Conservation (phyloP, 2,888 invertebrate species). For the Lasius fuliginosus region DNA sequence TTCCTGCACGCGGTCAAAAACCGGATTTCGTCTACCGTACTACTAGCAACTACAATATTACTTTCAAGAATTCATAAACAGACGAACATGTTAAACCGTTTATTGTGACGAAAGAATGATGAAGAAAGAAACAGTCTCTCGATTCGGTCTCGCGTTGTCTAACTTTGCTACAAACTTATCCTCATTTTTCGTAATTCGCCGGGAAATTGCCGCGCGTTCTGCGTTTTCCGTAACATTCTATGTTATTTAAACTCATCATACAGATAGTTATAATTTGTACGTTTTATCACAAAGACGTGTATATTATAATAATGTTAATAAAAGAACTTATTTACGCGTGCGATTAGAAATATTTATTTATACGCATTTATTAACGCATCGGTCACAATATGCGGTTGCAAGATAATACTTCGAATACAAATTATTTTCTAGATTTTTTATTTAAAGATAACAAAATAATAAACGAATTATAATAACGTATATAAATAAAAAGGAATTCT, state of each 20-base stretch:
- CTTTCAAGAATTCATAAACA: conserved; percentile 70
- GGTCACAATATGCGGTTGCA: not conserved
- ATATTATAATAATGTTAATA: not conserved
- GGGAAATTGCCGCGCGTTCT: not conserved
- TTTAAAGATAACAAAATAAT: not conserved
- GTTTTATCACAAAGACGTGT: not conserved
- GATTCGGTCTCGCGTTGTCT: conserved; percentile 74
- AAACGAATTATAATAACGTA: no score
- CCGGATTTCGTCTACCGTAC: conserved; percentile 65
- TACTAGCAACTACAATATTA: conserved; percentile 50
- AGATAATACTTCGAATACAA: not conserved
- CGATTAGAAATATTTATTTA: not conserved
- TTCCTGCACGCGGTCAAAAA: conserved; percentile 62
- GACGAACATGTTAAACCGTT: conserved; percentile 80
- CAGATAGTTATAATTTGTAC: not conserved
- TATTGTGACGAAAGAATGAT: no score
- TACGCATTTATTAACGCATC: not conserved
- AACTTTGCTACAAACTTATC: conserved; percentile 65
- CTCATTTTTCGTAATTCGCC: conserved; percentile 39
- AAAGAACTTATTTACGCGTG: not conserved
- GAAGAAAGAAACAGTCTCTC: conserved; percentile 75
- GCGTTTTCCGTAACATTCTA: not conserved
- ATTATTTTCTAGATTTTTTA: not conserved
- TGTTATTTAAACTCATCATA: not conserved
- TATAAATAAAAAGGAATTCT: not conserved